Evolutionary conservation across 2,113 vertebrate genomes (phyloP), one percentile per base, ranked within the genome.

Genomic region (Meleagris gallopavo): DNA sequence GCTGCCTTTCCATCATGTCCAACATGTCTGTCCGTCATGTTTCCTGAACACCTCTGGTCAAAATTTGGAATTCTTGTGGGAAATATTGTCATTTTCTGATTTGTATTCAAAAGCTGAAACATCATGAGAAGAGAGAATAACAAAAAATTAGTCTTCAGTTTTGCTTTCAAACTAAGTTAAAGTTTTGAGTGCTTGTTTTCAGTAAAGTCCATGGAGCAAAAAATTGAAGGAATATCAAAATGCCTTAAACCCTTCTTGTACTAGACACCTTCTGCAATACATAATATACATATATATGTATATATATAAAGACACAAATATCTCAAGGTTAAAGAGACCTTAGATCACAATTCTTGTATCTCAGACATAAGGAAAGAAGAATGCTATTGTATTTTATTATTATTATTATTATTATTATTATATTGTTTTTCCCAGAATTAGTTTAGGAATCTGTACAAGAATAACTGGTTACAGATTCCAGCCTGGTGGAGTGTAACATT

Each of bases 381-480:
- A 80, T 36, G 15, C 52, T 55, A 34, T 3, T 80, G 6, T 30
- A 21, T 50, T 80, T 71, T 48, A 41, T 50, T 45, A 46, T 46
- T 46, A 46, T 46, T 46, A 46, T 29, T 54, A 27, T 61, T 8
- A 40, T n/a, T 45, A 72, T 90, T 84, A 55, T 67, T 86, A 43
- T 10, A 21, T 40, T 82, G 84, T 81, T 67, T 64, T 90, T 70
- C 38, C 32, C 52, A 32, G 38, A 75, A 5, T 70, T 90, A 77
- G n/a, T 34, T 84, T 36, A 50, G 40, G 72, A 34, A 46, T 73
- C 75, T 94, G 69, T 2, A 0, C 71, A 90, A 64, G 65, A 71
- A 87, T 46, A 85, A 90, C 27, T 34, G 77, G 22, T 66, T 73
- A 77, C 73, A 93, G 95, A 83, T 82, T 95, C 71, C 87, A 95